Base-by-base conservation (phyloP, 2,888 invertebrate genomes). In the Megaustenia siamemsis region DNA sequence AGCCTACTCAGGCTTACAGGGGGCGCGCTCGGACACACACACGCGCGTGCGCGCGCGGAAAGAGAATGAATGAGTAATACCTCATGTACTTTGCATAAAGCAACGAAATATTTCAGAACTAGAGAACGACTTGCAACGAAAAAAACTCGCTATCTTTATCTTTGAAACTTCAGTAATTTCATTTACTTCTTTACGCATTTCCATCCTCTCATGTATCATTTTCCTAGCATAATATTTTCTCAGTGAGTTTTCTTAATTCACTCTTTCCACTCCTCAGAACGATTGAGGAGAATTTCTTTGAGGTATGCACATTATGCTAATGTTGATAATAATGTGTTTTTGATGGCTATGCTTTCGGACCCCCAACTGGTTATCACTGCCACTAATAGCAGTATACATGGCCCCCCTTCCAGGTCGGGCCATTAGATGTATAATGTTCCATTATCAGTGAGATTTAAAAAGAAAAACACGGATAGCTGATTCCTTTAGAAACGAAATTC, bases 251-350 rank as follows among this genome's bases (percentile, higher is more conserved):
- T n/a, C n/a, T n/a, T n/a, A n/a, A 28, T 21, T 8, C 32, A 28
- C 15, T 32, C 1, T 38, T 24, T 60, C n/a, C 12, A 15, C 56
- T 56, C 21, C 24, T 40, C 76, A 38, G n/a, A 10, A 35, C 76
- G 76, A 28, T 77, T 56, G 3, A 12, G 40, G 32, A 56, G 12
- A 38, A 60, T 77, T 40, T 78, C 78, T 78, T 78, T 63, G 63
- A 78, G 78, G 43, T 28, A 66, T 66, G 28, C 18, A 63, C 78
- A 78, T 78, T 78, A 78, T 78, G 78, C 63, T 78, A 78, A 78
- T 66, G 78, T 28, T 63, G 63, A 63, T 63, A 43, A 78, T 78
- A 77, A 77, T 77, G 66, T 43, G 32, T 78, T 78, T 78, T 63
- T 78, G 66, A 78, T 78, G 78, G 43, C n/a, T 63, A 60, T 78